Base-by-base conservation (phyloP, 2,113 vertebrate genomes). In the Cololabis saira region DNA sequence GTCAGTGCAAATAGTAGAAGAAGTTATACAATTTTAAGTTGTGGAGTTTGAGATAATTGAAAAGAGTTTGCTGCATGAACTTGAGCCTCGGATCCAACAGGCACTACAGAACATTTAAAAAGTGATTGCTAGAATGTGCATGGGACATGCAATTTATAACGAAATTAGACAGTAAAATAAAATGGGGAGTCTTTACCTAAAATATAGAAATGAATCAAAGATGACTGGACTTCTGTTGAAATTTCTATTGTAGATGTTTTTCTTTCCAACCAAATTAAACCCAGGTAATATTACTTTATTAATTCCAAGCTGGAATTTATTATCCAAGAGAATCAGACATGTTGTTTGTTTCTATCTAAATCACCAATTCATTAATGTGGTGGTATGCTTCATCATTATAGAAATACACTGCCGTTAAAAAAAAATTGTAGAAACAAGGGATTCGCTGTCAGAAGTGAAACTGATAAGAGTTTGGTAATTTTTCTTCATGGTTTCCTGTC, bases 131-230 rank as follows among this genome's bases (percentile, higher is more conserved):
- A 17, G 52, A 65, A 50, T 61, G 59, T 67, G 67, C 61, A 58
- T n/a, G 45, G 73, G 71, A 82, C 67, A 72, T 83, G 78, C 70
- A 74, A 67, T 76, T 30, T 47, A 19, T 53, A 48, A 37, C 19
- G 61, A 70, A 56, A 53, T 43, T 17, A 47, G 10, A 70, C 24
- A 37, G 17, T 59, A 40, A 41, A 10, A 54, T 13, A 27, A 53
- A 49, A 54, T 45, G 10, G 11, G 19, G 18, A 61, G 40, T 30
- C 15, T 19, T 9, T 19, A 22, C 33, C 33, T 9, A 47, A 11
- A 17, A 47, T 11, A 15, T 17, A 47, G 11, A 17, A 11, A n/a
- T 24, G 33, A 30, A 11, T 48, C 33, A 53, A 54, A 64, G 19
- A 60, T 13, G 5, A 4, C 15, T 2, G 1, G 24, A 54, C 8